Base-by-base conservation (phyloP, 1,140 invertebrate genomes). In the Lordiphosa mommai region DNA sequence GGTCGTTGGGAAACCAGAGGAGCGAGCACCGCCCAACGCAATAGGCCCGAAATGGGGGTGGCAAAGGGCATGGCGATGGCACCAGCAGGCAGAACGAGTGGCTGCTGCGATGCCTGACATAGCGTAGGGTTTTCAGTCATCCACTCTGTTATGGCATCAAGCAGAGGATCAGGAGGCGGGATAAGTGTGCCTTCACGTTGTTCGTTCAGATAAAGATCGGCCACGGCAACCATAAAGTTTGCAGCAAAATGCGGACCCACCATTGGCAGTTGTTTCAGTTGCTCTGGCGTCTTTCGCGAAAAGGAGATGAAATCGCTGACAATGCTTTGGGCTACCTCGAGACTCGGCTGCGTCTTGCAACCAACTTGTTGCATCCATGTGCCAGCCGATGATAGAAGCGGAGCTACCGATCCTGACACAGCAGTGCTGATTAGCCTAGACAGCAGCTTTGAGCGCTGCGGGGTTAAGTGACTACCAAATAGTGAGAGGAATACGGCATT, bases 301-400 rank as follows among this genome's bases (percentile, higher is more conserved):
- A 95, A 90, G 32, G 93, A 91, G 70, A 96, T 94, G 77, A 95
- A 95, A 86, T 96, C 95, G 53, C 93, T 91, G n/a, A 96, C 92
- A 29, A 96, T 89, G 59, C 93, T 93, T 60, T 93, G 92, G 1
- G 94, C 94, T 4, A 96, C 89, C 82, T 93, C 92, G 3, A 94
- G 89, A 38, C 93, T 94, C 20, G 93, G 91, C 0, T 89, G 14
- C 0, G 94, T 95, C n/a, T 94, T 94, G 47, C 94, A 95, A 6
- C 94, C 93, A 51, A 94, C 90, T 80, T 96, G 95, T 88, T 96
- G 95, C 88, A 96, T 92, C 93, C 94, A 95, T n/a, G 95, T 94
- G 55, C 94, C 95, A 13, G 95, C 92, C 1, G 94, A 94, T 46
- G 93, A 91, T 9, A 96, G 86, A 1, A 96, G 88, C 13, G 93